Evolutionary conservation across 1,140 invertebrate genomes (phyloP).

Genomic region (Dendrolimus punctatus): DNA sequence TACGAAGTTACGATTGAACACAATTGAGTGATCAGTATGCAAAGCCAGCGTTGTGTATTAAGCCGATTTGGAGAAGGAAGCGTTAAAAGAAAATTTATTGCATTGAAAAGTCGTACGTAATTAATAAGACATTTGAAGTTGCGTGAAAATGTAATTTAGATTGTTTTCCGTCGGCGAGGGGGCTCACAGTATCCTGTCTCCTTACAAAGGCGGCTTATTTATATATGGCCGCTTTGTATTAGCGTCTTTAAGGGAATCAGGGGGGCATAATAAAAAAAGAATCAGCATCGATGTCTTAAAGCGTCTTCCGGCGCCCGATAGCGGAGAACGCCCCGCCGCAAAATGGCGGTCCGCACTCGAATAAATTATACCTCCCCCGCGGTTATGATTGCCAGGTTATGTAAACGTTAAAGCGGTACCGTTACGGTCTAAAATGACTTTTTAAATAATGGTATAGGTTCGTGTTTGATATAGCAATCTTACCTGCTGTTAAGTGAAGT

Average conservation of each 20-base stretch:
- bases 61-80: conserved; percentile 54
- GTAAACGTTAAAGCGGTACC: too few relatives aligned
- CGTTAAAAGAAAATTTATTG: conserved; percentile 70
- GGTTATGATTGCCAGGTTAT: too few relatives aligned
- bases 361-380: conserved; percentile 63
- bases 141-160: conserved; percentile 72
- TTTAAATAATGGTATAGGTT: too few relatives aligned
- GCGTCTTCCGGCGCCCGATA: conserved; percentile 56
- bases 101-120: conserved; percentile 68
- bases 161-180: conserved; percentile 61
- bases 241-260: conserved; percentile 65
- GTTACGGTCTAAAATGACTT: too few relatives aligned
- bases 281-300: conserved; percentile 71
- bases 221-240: conserved; percentile 69
- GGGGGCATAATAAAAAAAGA: conserved; percentile 69
- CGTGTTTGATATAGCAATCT: too few relatives aligned
- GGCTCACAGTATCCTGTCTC: conserved; percentile 52
- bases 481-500: too few relatives aligned
- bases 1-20: conserved; percentile 18
- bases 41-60: conserved; percentile 47
- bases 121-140: conserved; percentile 73
- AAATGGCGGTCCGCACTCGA: conserved; percentile 70
- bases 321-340: conserved; percentile 55
- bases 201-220: conserved; percentile 65
- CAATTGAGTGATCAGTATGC: conserved; percentile 49